These are phyloP conservation scores for Ctena decussata DNA, from an alignment of 2,888 invertebrate genomes.

Conservation along the genomic window DNA sequence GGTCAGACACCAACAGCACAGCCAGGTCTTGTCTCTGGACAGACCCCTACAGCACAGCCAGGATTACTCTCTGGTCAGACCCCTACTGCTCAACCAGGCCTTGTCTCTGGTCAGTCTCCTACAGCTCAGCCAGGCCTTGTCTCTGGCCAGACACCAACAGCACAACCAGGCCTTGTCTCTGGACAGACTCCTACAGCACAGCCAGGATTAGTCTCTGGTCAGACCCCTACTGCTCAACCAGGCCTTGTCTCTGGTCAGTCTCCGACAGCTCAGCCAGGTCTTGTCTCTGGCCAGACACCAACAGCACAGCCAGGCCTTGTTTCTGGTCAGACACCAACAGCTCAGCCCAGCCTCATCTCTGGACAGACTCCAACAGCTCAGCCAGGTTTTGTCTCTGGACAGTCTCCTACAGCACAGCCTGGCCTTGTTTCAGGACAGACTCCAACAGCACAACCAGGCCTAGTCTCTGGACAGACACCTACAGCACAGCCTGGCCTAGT, in stretches of 20 bases:
- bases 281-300: constrained; percentile 44
- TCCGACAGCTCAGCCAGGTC: constrained; percentile 51
- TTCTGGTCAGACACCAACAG: constrained; percentile 46
- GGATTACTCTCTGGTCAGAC: constrained; percentile 10
- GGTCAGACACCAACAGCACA: constrained; percentile 52
- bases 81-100: constrained; percentile 53
- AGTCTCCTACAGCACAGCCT: constrained; percentile 58
- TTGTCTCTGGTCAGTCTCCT: constrained; percentile 28
- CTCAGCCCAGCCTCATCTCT: constrained; percentile 25
- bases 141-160: constrained; percentile 46
- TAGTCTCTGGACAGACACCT: constrained; percentile 5
- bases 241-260: constrained; percentile 30
- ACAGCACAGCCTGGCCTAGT: constrained; percentile 4
- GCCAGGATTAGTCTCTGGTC: constrained; percentile 39
- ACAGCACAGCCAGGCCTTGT: constrained; percentile 43
- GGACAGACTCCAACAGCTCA: constrained; percentile 57
- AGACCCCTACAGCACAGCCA: constrained; percentile 56
- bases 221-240: constrained; percentile 55
- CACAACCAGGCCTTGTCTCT: constrained; percentile 34
- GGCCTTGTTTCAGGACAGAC: constrained; percentile 28
- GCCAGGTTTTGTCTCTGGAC: constrained; percentile 36
- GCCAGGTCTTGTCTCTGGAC: constrained; percentile 37
- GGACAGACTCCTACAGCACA: constrained; percentile 49
- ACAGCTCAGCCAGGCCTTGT: constrained; percentile 44
- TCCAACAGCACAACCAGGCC: constrained; percentile 50